Evolutionary conservation across 2,113 vertebrate genomes (phyloP), one percentile per base, ranked within the genome.

Genomic region (Lampris megalopsis): DNA sequence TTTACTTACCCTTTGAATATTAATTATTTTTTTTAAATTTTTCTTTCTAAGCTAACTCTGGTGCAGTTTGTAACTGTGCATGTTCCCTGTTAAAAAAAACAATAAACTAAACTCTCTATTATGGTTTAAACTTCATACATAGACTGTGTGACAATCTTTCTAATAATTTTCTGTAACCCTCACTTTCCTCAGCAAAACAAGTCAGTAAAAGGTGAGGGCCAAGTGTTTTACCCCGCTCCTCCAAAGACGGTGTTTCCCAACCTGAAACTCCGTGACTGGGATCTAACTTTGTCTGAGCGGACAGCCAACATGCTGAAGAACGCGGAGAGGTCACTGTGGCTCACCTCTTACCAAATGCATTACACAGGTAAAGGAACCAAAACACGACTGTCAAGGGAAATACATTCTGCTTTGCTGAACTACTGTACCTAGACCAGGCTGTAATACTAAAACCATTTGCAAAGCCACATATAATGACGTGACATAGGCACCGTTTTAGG

Each of bases 251-350:
- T 92, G 13, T 65, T 82, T 52, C 88, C 91, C 41, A 96, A 94
- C 50, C 41, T 84, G 1, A 84, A 79, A 80, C 75, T 86, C 54
- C 89, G 87, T 38, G 24, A 90, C 2, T 79, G 82, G 89, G 91
- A 94, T 79, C 56, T 83, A 59, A 75, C 92, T 0, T 63, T 89
- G 40, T 88, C 89, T 56, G 64, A 92, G 64, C 93, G 87, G 69
- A 95, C 91, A 49, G 86, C 72, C 64, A 95, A 94, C 78, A 94
- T 92, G 71, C 76, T 95, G 73, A 88, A 43, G 81, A 96, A 94
- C 69, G n/a, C 94, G 64, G 92, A 96, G 79, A 92, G 70, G 56
- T 79, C 88, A 2, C 92, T 93, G 1, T 93, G 95, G 94, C 36
- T 95, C 66, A 95, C 92, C 63, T 90, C 92, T 0, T 94, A 96